These are phyloP conservation scores for Peromyscus leucopus DNA, from an alignment of 2,113 vertebrate species.

Conservation along the genomic window DNA sequence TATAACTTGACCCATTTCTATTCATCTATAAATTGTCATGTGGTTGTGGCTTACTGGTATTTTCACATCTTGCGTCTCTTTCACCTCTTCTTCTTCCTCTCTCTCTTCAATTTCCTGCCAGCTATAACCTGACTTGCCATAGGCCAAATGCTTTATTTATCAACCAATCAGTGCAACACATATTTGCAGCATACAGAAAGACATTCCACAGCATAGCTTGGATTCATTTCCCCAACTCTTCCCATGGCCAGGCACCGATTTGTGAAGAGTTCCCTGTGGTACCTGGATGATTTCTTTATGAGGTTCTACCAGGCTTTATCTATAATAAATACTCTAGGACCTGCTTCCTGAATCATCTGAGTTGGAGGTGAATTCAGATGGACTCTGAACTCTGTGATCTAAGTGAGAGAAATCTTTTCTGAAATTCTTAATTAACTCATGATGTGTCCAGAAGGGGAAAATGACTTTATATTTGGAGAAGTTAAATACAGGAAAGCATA, in stretches of 20 bases:
- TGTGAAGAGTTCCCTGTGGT: not conserved
- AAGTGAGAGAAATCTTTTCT: slow-evolving; percentile 32
- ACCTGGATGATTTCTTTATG: not conserved
- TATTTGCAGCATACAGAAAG: too few species aligned
- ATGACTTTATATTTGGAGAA: not conserved
- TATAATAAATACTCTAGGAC: not conserved
- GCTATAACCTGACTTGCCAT: too few species aligned
- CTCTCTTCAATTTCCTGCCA: too few species aligned
- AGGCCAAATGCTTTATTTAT: too few species aligned
- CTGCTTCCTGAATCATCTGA: not conserved
- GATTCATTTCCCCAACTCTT: not conserved
- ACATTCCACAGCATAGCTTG: too few species aligned
- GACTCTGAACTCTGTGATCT: slow-evolving; percentile 34
- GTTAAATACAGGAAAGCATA: slow-evolving; percentile 42
- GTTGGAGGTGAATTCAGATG: slow-evolving; percentile 11
- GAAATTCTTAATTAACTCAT: slow-evolving; percentile 23
- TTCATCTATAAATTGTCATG: too few species aligned
- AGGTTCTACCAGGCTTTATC: slow-evolving; percentile 29
- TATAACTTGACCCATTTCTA: too few species aligned
- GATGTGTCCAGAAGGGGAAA: not conserved
- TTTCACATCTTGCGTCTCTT: too few species aligned
- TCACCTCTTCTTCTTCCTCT: too few species aligned
- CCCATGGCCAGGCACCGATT: not conserved
- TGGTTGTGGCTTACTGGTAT: too few species aligned
- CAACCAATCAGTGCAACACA: too few species aligned